phyloP scores from a whole-genome alignment of 2,113 vertebrate species.

The Misgurnus anguillicaudatus region DNA sequence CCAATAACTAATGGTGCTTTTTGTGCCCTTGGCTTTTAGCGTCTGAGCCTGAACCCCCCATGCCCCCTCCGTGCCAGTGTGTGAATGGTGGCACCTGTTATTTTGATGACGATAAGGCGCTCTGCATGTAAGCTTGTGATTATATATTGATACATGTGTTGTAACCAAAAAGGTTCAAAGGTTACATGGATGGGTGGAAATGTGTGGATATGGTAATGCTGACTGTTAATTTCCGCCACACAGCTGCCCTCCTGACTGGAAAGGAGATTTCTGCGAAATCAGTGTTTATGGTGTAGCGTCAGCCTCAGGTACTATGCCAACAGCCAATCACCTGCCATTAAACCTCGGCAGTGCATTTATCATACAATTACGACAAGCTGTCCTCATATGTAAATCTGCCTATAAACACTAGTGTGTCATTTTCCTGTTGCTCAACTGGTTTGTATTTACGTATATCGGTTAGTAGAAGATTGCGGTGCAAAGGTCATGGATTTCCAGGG shows the following conservation, averaged over 20 bases:
- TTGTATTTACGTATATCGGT: too few species aligned
- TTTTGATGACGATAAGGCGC: slow-evolving; percentile 75
- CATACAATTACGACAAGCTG: background rate
- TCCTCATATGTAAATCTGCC: background rate
- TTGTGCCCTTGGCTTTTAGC: slow-evolving; percentile 69
- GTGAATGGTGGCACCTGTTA: slow-evolving; percentile 95
- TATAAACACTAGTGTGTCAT: too few species aligned
- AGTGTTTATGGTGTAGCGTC: slow-evolving; percentile 42
- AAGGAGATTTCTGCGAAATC: slow-evolving; percentile 66
- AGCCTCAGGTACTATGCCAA: slow-evolving; percentile 61
- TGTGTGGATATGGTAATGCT: background rate
- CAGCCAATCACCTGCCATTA: background rate
- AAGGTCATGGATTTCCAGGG: too few species aligned
- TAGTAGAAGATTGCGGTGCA: too few species aligned
- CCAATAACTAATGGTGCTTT: background rate
- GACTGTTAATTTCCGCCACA: slow-evolving; percentile 7
- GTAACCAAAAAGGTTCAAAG: background rate
- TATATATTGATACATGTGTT: background rate
- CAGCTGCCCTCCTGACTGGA: slow-evolving; percentile 68
- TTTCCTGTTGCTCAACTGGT: too few species aligned
- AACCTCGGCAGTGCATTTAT: background rate
- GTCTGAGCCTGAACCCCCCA: slow-evolving; percentile 81
- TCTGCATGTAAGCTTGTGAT: slow-evolving; percentile 32
- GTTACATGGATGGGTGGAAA: background rate
- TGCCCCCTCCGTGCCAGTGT: slow-evolving; percentile 93